Base-by-base conservation (phyloP, 2,113 vertebrate genomes). In the Coreoperca whiteheadi region DNA sequence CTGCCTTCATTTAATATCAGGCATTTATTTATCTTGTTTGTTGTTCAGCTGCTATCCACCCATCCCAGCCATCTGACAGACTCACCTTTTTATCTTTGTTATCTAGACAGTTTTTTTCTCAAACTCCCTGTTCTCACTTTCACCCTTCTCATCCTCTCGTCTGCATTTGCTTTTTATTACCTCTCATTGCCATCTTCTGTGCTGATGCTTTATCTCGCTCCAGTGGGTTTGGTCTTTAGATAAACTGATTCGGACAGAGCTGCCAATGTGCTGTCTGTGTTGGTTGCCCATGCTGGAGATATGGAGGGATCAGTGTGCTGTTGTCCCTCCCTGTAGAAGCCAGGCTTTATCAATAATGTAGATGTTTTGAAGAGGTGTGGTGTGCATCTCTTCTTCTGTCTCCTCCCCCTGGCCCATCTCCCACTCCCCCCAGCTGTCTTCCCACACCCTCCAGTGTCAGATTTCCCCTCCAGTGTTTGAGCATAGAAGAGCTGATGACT, bases 271-370 rank as follows among this genome's bases (percentile, higher is more conserved):
- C 56, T 37, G 18, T 80, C 63, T 86, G 53, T 57, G 48, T 65
- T 77, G 71, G 57, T 48, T 68, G 77, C 67, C 82, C 68, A n/a
- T 65, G 88, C 79, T 82, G 50, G 66, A 81, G 59, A 74, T 73
- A 64, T 70, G 60, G 71, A 86, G 50, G 50, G 79, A 80, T 88
- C 28, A 39, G 65, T 82, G 74, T 77, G 77, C 63, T 50, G 25
- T 81, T 79, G 67, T 86, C 74, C 74, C 78, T 89, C 87, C 84
- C 84, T 89, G 73, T 81, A 87, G 87, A 91, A 87, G 68, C 79
- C 75, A 87, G 73, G 73, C 56, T 79, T 91, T 88, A 95, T 95
- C 90, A 94, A 94, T 95, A 94, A 94, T 95, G 93, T 91, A 95
- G 84, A 92, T 93, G 91, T 93, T 94, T 94, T 85, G 87, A 94